Base-by-base conservation (phyloP, 2,888 invertebrate species). In the Pseudococcus longispinus region DNA sequence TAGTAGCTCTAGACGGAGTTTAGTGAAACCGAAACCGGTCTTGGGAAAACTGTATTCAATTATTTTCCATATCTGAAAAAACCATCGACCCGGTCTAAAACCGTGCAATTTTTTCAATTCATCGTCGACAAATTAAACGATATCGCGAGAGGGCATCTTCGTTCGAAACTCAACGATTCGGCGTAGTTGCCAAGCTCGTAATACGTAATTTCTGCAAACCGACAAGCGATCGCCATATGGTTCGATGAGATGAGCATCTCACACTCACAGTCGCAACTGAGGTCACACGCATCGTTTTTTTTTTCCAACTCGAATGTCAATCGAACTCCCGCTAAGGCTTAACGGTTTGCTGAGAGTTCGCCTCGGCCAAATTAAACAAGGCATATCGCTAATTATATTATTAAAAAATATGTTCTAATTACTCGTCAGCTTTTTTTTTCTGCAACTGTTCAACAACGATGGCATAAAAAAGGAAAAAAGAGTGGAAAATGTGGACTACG, bases 1-100 rank as follows among this genome's bases (percentile, higher is more conserved):
- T 74, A 37, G 74, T 74, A 74, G 74, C 74, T 74, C 51, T 51
- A 29, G 74, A 37, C 74, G 74, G 74, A 74, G 74, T 74, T 74
- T 26, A 74, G 29, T 51, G 51, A 51, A 51, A 51, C n/a, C 8
- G 37, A 74, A 74, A 74, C 74, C 74, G 74, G 74, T 74, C 74
- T 74, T 74, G 1, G 32, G 37, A 37, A n/a, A n/a, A 51, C 74
- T 18, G n/a, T 51, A 74, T 74, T 74, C 65, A 65, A 65, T 65
- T 74, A 32, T 18, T 37, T 74, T 74, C 74, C 2, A 37, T 74
- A 74, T 26, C 51, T n/a, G n/a, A n/a, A 65, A 65, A 11, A 26
- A 23, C 26, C 26, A 65, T 51, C 51, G 51, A 51, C n/a, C 51
- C 26, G 65, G 65, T 6, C 5, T 9, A 65, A 65, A 46, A 46